Evolutionary conservation across 2,797 vertebrate genomes (phyloP), one percentile per base, ranked within the genome.

Genomic region (Rhinoraja longicauda): DNA sequence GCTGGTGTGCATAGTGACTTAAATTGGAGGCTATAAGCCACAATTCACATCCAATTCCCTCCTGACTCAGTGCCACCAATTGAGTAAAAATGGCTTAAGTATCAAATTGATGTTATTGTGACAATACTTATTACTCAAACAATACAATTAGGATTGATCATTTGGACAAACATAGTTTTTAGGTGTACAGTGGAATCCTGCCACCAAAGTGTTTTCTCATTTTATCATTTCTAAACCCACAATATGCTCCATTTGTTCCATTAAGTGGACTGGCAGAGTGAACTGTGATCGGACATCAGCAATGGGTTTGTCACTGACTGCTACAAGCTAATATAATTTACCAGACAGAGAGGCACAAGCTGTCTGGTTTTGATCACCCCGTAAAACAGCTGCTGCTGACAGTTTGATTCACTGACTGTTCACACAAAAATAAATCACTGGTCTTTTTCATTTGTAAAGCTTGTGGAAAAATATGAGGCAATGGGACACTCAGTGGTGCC

Each of bases 311-410:
- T 93, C 93, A 86, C 90, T 93, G 93, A 95, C 94, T 94, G 94
- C 93, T 94, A 93, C 94, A 95, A 93, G 94, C 94, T 93, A 93
- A 94, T 94, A 93, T 94, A 96, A 95, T 96, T 84, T 96, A 95
- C 94, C 94, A 94, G 94, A 94, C 88, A 94, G 94, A 94, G 94
- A 93, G 93, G 76, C 93, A 88, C 86, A 32, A 93, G 94, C 94
- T 88, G 94, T 59, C 90, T 93, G 94, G 84, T 21, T 90, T 94
- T 0, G 0, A 57, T 94, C 57, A 45, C 64, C 67, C 64, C 93
- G 79, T 93, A 92, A 94, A 95, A 93, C 76, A 93, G 15, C 72
- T 93, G 19, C 72, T 93, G 95, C 86, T 93, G 94, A 93, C 93
- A 94, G 36, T 93, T 94, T 93, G 75, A 93, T 70, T 39, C 53